A percentile compares a stretch with the other conserved stretches of the same genome.
phyloP scores from a whole-genome alignment of 2,888 invertebrate species.

The Octonoba sinensis region DNA sequence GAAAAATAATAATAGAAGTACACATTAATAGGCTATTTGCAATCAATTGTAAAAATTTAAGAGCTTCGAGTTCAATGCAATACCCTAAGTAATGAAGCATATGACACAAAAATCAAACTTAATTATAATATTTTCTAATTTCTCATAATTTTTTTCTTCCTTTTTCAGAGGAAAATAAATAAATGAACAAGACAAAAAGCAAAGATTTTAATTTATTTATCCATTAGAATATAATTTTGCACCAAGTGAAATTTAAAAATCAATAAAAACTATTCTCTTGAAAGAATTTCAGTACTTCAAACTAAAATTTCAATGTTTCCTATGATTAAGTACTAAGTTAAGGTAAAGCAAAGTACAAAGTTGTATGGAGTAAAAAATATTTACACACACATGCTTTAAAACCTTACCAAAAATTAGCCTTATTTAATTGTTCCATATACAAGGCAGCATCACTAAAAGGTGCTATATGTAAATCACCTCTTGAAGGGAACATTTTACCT shows the following conservation, averaged over 20 bases:
- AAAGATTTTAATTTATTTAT: too few relatives aligned
- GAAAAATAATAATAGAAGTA: neutral
- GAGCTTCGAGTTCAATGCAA: too few relatives aligned
- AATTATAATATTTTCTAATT: too few relatives aligned
- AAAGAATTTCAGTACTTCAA: neutral
- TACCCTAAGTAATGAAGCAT: too few relatives aligned
- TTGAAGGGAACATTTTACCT: constrained; percentile 97
- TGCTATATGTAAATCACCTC: constrained; percentile 96
- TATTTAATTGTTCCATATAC: constrained; percentile 97
- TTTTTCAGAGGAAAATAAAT: neutral
- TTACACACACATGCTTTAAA: too few relatives aligned
- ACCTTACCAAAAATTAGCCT: constrained; percentile 94
- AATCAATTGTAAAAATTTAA: too few relatives aligned
- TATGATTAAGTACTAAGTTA: neutral
- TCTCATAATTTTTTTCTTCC: neutral
- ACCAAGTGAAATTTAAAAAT: too few relatives aligned
- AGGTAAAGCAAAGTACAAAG: neutral
- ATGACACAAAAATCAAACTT: too few relatives aligned
- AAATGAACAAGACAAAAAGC: too few relatives aligned
- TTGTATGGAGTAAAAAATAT: neutral
- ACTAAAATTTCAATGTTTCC: neutral
- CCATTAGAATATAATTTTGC: neutral
- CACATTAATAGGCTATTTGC: neutral
- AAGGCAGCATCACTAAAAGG: constrained; percentile 98
- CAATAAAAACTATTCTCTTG: too few relatives aligned